Evolutionary conservation across 2,797 vertebrate genomes (phyloP).

Genomic region (Neosilurus mollespiculum): DNA sequence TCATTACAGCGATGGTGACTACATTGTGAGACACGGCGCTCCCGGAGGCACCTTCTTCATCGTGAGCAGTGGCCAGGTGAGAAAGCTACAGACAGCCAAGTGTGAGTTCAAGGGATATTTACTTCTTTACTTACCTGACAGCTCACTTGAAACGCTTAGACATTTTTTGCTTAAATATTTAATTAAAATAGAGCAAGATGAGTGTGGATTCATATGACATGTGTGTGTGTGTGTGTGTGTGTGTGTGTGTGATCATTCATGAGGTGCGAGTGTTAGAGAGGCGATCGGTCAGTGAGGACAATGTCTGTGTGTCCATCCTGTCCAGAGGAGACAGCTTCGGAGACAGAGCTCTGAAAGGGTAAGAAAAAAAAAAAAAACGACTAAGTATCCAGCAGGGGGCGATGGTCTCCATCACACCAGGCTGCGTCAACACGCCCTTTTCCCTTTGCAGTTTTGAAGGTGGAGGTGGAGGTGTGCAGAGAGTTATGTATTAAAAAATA

Average conservation of each 20-base stretch:
- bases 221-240: background rate
- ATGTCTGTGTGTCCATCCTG: constrained; percentile 61
- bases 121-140: background rate
- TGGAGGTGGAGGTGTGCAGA: background rate
- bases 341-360: constrained; percentile 73
- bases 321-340: constrained; percentile 73
- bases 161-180: background rate
- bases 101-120: background rate
- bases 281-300: constrained; percentile 62
- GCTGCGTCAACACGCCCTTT: background rate
- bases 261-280: constrained; percentile 74
- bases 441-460: background rate
- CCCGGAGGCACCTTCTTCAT: constrained; percentile 73
- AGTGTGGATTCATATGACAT: background rate
- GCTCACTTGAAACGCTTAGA: background rate
- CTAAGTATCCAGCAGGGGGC: constrained; percentile 29
- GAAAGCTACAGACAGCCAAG: background rate
- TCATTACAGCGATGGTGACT: constrained; percentile 70
- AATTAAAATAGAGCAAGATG: background rate
- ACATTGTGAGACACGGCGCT: constrained; percentile 68
- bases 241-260: constrained; percentile 25
- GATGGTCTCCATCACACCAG: constrained; percentile 1
- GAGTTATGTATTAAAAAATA: background rate
- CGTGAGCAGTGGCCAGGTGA: constrained; percentile 75
- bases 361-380: constrained; percentile 26